Conservation (phyloP, 2,113 vertebrate genomes). For the Coptodon rendalli region DNA sequence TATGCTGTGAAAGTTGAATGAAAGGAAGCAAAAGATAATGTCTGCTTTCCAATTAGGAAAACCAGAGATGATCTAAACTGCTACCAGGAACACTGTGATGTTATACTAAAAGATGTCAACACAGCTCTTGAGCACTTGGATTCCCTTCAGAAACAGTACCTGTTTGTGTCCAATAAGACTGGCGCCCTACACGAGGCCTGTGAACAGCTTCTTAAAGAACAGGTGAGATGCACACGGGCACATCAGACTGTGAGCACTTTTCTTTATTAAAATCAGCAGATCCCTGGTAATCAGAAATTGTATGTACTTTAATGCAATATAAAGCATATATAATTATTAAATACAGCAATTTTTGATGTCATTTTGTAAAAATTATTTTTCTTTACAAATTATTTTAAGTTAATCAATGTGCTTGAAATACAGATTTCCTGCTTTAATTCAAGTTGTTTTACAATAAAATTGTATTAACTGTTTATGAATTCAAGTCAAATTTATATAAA, state of each 20-base stretch:
- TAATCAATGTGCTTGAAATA: neutral
- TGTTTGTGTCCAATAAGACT: constrained; percentile 97
- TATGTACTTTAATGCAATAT: neutral
- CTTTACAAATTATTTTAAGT: neutral
- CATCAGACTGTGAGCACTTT: neutral
- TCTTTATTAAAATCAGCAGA: neutral
- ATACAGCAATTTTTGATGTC: neutral
- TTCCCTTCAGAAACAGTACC: constrained; percentile 92
- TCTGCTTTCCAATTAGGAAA: constrained; percentile 77
- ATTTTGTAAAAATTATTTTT: neutral
- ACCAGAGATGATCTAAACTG: constrained; percentile 88
- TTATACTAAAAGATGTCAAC: constrained; percentile 87
- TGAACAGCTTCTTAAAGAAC: constrained; percentile 94
- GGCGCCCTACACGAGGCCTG: constrained; percentile 93
- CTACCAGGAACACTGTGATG: constrained; percentile 94
- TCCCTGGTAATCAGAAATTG: neutral
- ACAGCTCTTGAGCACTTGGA: constrained; percentile 87
- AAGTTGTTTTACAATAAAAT: neutral
- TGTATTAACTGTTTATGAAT: neutral
- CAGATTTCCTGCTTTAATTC: neutral
- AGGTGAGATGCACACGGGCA: constrained; percentile 70
- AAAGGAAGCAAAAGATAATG: neutral
- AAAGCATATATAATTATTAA: neutral
- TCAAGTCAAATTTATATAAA: neutral
- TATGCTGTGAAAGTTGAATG: neutral